phyloP scores from a whole-genome alignment of 2,888 invertebrate species.

The Seira musarum region DNA sequence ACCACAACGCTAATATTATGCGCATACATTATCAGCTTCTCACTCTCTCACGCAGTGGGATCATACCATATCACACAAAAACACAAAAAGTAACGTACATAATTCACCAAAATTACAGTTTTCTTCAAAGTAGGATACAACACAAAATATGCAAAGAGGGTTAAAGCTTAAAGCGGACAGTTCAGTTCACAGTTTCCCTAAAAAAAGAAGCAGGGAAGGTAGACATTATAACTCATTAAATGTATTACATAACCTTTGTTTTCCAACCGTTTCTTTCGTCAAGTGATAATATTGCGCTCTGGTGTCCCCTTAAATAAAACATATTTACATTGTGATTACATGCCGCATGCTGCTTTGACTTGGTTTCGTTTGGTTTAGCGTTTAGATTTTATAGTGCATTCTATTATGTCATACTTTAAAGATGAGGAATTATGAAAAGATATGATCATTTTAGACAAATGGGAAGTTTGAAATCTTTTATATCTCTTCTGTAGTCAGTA shows the following conservation, averaged over 20 bases:
- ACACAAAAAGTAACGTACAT: no score
- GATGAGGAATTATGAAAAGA: neutral
- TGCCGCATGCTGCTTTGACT: neutral
- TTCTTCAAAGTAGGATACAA: neutral
- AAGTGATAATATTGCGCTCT: neutral
- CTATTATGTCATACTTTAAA: neutral
- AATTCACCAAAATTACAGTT: neutral
- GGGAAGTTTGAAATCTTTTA: no score
- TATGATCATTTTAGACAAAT: no score
- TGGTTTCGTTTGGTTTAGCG: no score
- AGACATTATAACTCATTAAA: neutral
- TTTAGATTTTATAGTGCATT: neutral
- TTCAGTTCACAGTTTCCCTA: no score
- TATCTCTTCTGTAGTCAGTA: no score
- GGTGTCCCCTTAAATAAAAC: neutral
- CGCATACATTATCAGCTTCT: slow-evolving; percentile 41
- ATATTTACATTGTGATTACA: neutral
- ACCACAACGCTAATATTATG: slow-evolving; percentile 41
- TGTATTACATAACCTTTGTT: slow-evolving; percentile 11
- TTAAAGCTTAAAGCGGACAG: slow-evolving; percentile 4
- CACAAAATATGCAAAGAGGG: neutral
- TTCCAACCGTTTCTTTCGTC: neutral
- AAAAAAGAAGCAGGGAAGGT: neutral
- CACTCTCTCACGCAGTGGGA: neutral
- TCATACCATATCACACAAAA: no score